Evolutionary conservation across 1,140 invertebrate genomes (phyloP).

Genomic region (Mya arenaria): DNA sequence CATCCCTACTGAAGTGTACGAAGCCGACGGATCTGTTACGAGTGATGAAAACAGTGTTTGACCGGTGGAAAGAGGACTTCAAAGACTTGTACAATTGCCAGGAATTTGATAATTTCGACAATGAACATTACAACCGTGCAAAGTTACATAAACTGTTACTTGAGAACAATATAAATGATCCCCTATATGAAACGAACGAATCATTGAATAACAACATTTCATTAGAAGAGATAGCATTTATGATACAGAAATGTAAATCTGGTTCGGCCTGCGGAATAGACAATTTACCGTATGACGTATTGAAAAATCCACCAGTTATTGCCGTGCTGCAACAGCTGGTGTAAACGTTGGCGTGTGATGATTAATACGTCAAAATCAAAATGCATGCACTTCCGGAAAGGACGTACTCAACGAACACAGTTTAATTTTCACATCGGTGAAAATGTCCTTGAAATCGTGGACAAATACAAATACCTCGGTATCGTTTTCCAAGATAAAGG

Average conservation of each 20-base stretch:
- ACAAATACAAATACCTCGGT: constrained; percentile 35
- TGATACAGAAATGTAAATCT: constrained; percentile 34
- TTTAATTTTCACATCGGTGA: constrained; percentile 4
- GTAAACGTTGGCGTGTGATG: constrained; percentile 29
- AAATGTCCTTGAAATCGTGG: constrained; percentile 14
- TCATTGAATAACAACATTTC: constrained; percentile 31
- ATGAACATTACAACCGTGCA: constrained; percentile 1
- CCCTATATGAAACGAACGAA: constrained; percentile 35
- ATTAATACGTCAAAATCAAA: constrained; percentile 44
- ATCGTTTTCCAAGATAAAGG: background rate
- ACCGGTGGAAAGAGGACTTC: constrained; percentile 23
- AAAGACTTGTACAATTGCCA: constrained; percentile 37
- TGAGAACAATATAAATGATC: constrained; percentile 38
- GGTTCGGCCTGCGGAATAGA: constrained; percentile 30
- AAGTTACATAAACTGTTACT: constrained; percentile 31
- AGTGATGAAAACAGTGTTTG: constrained; percentile 8
- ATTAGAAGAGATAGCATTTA: constrained; percentile 17
- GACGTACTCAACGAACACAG: background rate
- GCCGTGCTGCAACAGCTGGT: constrained; percentile 29
- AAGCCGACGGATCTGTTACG: background rate
- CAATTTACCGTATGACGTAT: constrained; percentile 17
- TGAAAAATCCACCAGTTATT: constrained; percentile 38
- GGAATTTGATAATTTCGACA: constrained; percentile 30
- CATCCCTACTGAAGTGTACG: background rate
- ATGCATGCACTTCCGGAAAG: constrained; percentile 12